Conservation (phyloP, 2,888 invertebrate genomes). For the Thalpophila matura region DNA sequence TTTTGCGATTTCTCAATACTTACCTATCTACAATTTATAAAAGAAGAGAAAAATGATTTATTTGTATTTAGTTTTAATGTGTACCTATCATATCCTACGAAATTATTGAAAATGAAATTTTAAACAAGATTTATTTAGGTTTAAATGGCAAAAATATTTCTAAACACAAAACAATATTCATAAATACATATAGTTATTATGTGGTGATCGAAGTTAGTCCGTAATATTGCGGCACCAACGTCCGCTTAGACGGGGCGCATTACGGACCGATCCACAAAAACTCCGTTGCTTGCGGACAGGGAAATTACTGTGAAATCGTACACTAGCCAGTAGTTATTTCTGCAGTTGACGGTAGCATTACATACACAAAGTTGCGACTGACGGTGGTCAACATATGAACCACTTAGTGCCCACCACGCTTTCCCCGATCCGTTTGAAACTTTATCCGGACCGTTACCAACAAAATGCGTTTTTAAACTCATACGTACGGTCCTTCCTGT, state of each 20-base stretch:
- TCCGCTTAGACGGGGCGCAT: conserved; percentile 7
- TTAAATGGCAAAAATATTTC: not conserved
- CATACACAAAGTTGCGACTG: conserved; percentile 49
- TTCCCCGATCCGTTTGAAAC: conserved; percentile 44
- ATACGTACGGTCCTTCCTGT: conserved; percentile 5
- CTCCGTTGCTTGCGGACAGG: conserved; percentile 41
- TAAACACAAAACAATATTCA: conserved; percentile 9
- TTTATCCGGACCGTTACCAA: conserved; percentile 41
- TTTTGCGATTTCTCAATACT: conserved; percentile 35
- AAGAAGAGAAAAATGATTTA: not conserved
- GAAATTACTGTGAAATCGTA: conserved; percentile 58
- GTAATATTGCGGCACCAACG: conserved; percentile 19
- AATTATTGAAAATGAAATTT: conserved; percentile 9
- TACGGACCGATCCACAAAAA: conserved; percentile 45
- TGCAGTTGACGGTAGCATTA: conserved; percentile 25
- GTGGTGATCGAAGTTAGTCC: conserved; percentile 13
- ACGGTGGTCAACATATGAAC: conserved; percentile 43
- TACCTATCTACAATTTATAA: conserved; percentile 10
- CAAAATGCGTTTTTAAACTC: conserved; percentile 43
- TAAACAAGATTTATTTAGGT: not conserved
- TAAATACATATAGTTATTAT: too few relatives aligned
- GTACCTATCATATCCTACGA: not conserved
- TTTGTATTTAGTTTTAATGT: too few relatives aligned
- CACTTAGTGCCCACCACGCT: conserved; percentile 37
- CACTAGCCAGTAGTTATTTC: conserved; percentile 20